Evolutionary conservation across 2,797 vertebrate genomes (phyloP).

Genomic region (Remorina albescens): DNA sequence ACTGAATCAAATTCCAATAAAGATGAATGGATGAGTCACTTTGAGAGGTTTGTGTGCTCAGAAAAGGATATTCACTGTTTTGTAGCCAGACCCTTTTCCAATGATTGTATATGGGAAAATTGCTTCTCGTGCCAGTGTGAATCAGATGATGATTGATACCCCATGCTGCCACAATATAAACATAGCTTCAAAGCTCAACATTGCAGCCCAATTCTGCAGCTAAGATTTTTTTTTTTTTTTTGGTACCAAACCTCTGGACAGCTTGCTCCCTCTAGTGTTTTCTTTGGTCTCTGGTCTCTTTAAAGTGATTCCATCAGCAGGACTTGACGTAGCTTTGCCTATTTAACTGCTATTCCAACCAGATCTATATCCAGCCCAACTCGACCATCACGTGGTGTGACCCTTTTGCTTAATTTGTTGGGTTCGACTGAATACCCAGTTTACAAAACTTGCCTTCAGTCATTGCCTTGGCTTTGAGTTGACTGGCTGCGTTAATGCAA

Average conservation of each 20-base stretch:
- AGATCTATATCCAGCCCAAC: not conserved
- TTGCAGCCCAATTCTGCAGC: not conserved
- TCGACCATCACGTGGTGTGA: not conserved
- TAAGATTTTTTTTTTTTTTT: not conserved
- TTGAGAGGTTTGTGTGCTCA: not conserved
- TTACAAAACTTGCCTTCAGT: not conserved
- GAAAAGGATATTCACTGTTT: not conserved
- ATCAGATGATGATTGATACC: not conserved
- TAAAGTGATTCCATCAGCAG: not conserved
- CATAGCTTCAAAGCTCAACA: not conserved
- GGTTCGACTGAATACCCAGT: not conserved
- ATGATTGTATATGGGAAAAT: not conserved
- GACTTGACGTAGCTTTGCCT: not conserved
- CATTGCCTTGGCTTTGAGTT: constrained; percentile 5
- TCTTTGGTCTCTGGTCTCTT: not conserved
- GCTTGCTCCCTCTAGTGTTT: not conserved
- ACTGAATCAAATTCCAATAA: not conserved
- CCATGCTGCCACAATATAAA: not conserved
- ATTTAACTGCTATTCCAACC: too few species aligned
- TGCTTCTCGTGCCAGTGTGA: too few species aligned
- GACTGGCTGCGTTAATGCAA: not conserved
- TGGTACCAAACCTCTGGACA: not conserved
- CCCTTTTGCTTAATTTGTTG: not conserved
- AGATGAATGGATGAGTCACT: not conserved
- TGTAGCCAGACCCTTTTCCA: not conserved